phyloP scores from a whole-genome alignment of 1,140 invertebrate species.

The Camponotus pennsylvanicus region DNA sequence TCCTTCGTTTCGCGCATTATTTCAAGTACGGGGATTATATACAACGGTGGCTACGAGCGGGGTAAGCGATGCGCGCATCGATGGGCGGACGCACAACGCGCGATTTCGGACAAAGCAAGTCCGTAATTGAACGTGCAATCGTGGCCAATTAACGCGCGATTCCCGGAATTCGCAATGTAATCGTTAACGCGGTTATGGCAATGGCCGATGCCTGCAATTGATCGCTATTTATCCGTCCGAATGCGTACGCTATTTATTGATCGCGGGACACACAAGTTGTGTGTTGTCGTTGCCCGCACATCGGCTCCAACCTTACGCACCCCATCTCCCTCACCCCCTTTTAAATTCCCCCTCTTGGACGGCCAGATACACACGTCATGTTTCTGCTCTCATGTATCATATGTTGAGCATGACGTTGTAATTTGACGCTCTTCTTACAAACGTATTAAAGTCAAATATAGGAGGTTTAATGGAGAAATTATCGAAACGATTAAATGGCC shows the following conservation, averaged over 20 bases:
- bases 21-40: constrained; percentile 16
- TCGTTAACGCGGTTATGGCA: constrained; percentile 61
- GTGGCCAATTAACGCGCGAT: constrained; percentile 60
- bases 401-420: no score
- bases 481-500: no score
- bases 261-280: constrained; percentile 8
- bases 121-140: constrained; percentile 55
- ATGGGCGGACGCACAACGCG: neutral
- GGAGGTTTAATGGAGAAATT: no score
- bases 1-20: constrained; percentile 41
- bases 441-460: no score
- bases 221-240: constrained; percentile 61
- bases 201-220: constrained; percentile 50
- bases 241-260: constrained; percentile 55
- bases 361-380: no score
- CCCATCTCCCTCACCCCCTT: no score
- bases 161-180: constrained; percentile 55
- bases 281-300: constrained; percentile 10
- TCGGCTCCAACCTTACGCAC: constrained; percentile 8
- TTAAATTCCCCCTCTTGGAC: no score
- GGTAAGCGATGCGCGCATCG: constrained; percentile 25
- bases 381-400: no score
- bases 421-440: no score
- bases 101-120: constrained; percentile 44
- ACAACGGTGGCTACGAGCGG: neutral